These are phyloP conservation scores for Piprites chloris DNA, from an alignment of 2,113 vertebrate genomes.

Conservation along the genomic window DNA sequence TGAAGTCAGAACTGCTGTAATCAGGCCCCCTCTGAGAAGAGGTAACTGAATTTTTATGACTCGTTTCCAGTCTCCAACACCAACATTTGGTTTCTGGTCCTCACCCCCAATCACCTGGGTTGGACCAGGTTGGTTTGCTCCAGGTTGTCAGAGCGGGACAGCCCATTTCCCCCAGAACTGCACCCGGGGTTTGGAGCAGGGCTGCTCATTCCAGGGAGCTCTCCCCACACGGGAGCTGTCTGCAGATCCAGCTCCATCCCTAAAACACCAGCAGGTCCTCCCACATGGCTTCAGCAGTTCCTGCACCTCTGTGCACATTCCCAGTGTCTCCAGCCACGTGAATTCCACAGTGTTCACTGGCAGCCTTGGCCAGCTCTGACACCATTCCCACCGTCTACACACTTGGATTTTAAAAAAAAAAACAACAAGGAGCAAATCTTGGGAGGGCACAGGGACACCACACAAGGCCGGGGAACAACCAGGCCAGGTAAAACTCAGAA, in stretches of 20 bases:
- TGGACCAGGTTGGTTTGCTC: neutral
- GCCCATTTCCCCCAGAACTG: neutral
- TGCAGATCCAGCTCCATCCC: neutral
- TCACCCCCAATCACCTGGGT: neutral
- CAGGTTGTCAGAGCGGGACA: accelerated
- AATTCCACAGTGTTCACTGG: neutral
- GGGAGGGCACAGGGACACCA: neutral
- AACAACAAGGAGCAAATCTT: neutral
- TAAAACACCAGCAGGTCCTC: neutral
- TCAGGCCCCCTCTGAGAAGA: neutral
- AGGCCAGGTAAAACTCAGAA: accelerated
- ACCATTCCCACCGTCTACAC: neutral
- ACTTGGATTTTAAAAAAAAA: neutral
- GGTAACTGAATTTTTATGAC: neutral
- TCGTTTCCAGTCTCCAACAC: neutral
- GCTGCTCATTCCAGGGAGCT: neutral
- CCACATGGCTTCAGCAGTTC: neutral
- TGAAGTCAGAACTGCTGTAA: neutral
- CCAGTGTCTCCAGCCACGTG: neutral
- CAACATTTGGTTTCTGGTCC: neutral
- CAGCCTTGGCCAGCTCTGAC: neutral
- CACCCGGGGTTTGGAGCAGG: neutral
- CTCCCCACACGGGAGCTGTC: neutral
- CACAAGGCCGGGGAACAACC: neutral
- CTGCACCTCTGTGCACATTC: neutral